Evolutionary conservation across 2,888 invertebrate genomes (phyloP), one percentile per base, ranked within the genome.

Genomic region (Thereva unica): DNA sequence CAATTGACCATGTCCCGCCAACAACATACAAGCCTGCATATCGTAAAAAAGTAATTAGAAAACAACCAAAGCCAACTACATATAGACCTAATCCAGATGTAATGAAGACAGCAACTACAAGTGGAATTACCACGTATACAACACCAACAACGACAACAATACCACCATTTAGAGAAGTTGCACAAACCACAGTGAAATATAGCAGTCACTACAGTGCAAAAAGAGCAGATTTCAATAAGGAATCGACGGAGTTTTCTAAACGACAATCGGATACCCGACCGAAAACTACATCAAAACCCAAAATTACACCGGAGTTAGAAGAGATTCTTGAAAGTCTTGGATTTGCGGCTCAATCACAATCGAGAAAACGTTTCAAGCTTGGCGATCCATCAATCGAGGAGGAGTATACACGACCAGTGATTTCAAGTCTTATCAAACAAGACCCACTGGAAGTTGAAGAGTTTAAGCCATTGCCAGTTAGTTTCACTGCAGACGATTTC

Each of bases 1-100:
- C 76, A 4, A 59, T 73, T 12, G 73, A 72, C 1, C 81, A 81
- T 37, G 69, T 78, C 42, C 78, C 77, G n/a, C 80, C 80, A 34
- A 82, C 83, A 5, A 83, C 84, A 1, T 84, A 84, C 71, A 79
- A 80, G 64, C 82, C 83, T 5, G 82, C 81, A 5, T 75, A 81
- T 45, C 80, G 70, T 4, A 7, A 71, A 5, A 76, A 75, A 65
- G 70, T 59, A 67, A 68, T 70, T 50, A 71, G 67, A 66, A 64
- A 56, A 59, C n/a, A 64, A 68, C 56, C 49, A 67, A 53, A 66
- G 54, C 71, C 71, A 71, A 73, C 66, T 57, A 73, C 59, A 59
- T 74, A 66, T 71, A 75, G 47, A 72, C 76, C 50, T 71, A 37
- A 42, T 41, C 40, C 49, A 10, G 55, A 55, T 49, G 7, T 55